A percentile compares a stretch with the other conserved stretches of the same genome.
These are phyloP conservation scores for Cottoperca gobio DNA, from an alignment of 2,797 vertebrate genomes.

Conservation along the genomic window DNA sequence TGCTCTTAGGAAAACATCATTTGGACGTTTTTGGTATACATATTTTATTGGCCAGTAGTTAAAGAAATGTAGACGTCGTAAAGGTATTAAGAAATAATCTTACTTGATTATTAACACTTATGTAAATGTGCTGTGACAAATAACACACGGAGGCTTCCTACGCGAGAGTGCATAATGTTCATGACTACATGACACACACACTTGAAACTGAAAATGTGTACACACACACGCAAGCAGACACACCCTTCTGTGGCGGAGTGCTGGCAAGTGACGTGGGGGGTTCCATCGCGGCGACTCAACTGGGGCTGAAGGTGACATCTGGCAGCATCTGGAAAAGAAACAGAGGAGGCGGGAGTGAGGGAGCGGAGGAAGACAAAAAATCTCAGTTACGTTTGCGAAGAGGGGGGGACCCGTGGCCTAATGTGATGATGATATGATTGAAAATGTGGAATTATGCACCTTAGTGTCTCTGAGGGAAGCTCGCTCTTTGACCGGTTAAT, in stretches of 20 bases:
- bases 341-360: conserved; percentile 80
- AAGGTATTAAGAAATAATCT: background rate
- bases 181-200: background rate
- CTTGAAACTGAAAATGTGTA: background rate
- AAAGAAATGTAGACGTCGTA: background rate
- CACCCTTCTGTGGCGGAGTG: conserved; percentile 65
- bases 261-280: conserved; percentile 38
- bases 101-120: background rate
- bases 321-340: conserved; percentile 82
- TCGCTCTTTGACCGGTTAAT: conserved; percentile 69
- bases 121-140: background rate
- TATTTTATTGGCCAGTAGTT: background rate
- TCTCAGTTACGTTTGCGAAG: conserved; percentile 74
- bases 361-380: conserved; percentile 74
- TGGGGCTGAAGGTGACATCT: conserved; percentile 55
- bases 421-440: conserved; percentile 66
- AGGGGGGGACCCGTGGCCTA: conserved; percentile 64
- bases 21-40: background rate
- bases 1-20: conserved; percentile 15
- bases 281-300: conserved; percentile 68
- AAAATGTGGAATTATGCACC: conserved; percentile 79
- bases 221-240: conserved; percentile 23
- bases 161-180: background rate
- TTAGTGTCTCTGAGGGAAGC: conserved; percentile 68
- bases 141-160: background rate